Evolutionary conservation across 2,888 invertebrate species (phyloP).

Genomic region (Actias luna): DNA sequence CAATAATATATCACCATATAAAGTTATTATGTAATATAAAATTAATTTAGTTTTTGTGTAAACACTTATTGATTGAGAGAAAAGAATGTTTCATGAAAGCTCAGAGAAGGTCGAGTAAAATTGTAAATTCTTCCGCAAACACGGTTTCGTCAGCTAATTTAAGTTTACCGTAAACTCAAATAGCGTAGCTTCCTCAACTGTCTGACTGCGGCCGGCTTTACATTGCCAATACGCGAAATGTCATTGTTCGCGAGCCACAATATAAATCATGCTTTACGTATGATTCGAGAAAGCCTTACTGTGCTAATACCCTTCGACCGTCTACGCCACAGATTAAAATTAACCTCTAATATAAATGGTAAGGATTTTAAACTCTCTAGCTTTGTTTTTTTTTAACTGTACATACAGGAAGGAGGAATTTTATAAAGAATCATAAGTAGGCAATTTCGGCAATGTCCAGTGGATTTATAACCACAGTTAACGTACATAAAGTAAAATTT

Average conservation of each 20-base stretch:
- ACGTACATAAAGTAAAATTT: too few relatives aligned
- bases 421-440: too few relatives aligned
- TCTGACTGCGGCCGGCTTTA: slow-evolving; percentile 45
- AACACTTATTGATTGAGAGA: background rate
- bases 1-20: too few relatives aligned
- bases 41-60: background rate
- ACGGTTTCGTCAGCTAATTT: slow-evolving; percentile 69
- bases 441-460: too few relatives aligned
- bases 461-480: too few relatives aligned
- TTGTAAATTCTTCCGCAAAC: slow-evolving; percentile 40
- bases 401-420: slow-evolving; percentile 22
- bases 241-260: slow-evolving; percentile 75
- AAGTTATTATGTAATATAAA: background rate
- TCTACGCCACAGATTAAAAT: slow-evolving; percentile 34
- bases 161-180: slow-evolving; percentile 72
- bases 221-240: slow-evolving; percentile 53
- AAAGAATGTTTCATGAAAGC: background rate
- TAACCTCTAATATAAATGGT: slow-evolving; percentile 18
- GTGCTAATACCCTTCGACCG: slow-evolving; percentile 48
- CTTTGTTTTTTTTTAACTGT: slow-evolving; percentile 30
- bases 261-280: slow-evolving; percentile 67
- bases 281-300: slow-evolving; percentile 48
- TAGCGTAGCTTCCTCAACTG: slow-evolving; percentile 62
- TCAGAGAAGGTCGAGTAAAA: background rate
- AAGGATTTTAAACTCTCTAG: slow-evolving; percentile 22